Evolutionary conservation across 2,113 vertebrate genomes (phyloP), one percentile per base, ranked within the genome.

Genomic region (Riparia riparia): DNA sequence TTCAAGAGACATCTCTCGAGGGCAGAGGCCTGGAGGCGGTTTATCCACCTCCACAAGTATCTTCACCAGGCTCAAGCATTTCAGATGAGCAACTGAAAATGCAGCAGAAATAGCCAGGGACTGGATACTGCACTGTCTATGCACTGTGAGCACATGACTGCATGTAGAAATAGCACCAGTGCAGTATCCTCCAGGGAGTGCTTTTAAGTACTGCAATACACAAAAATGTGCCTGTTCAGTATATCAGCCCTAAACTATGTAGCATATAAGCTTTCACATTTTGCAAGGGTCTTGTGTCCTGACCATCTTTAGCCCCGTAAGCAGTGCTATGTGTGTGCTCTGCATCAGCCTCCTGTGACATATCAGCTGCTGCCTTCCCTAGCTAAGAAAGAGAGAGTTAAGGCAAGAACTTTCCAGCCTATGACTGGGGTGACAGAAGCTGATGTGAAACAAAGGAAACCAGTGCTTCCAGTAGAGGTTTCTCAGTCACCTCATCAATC

Each of bases 401-500:
- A 80, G 11, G 21, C 2, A 21, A 41, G 26, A 86, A 4, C 2
- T 51, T 72, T 32, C 28, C 45, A 69, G 19, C 26, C 22, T 1
- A 0, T 31, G 0, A 4, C 10, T 56, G n/a, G 10, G 12, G 16
- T 25, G 21, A 32, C 6, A 71, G 22, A 58, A 79, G 42, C 15
- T 63, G 26, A 68, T 24, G 24, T 7, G 12, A 11, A 86, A 18
- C 22, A 53, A 26, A 70, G 9, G 8, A 76, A 90, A 37, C 7
- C 5, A 12, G 14, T 39, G 29, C 22, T 91, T 68, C 21, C 24
- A 80, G 29, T 4, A 76, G 42, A 49, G 4, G 6, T 68, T 90
- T 76, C 32, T 26, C 17, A 45, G 8, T 53, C 10, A 25, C 3
- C 1, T 37, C 2, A 0, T 47, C 68, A 2, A 1, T 51, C 49